Evolutionary conservation across 2,888 invertebrate species (phyloP), one percentile per base, ranked within the genome.

Genomic region (Scelioninae gen. 2): DNA sequence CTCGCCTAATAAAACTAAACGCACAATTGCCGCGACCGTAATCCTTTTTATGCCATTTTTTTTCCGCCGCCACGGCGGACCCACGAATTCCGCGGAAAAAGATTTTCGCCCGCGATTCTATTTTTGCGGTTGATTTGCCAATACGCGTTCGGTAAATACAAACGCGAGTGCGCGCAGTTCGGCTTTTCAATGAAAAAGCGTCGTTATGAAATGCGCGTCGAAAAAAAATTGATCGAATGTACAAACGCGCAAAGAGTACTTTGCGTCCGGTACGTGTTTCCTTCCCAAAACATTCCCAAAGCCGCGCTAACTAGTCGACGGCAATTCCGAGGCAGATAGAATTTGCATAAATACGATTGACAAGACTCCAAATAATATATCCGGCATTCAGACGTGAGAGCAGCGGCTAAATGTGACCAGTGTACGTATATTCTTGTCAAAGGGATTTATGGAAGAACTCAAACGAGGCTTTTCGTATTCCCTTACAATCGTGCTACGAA

Each of bases 361-460:
- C 70, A 63, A 67, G 70, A 43, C 45, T 64, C 52, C 58, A 63
- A 75, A 73, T 75, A 73, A 75, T 73, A 70, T 71, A 70, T 75
- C 70, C 73, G 70, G 69, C 67, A 57, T 71, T 71, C 63, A 63
- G 68, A 70, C 65, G 70, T 58, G 70, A 70, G 73, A 63, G 65
- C 58, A 60, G 61, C 48, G 63, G 52, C 73, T 75, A 75, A 75
- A 73, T 73, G 75, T 67, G 75, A 64, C 75, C 73, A 52, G 61
- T 61, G 46, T 55, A 67, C 61, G 57, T 70, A 71, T 71, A 73
- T 64, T 68, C 55, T 61, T 70, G 60, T 75, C 73, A 67, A 73
- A 75, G 75, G 73, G 64, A 75, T 73, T 71, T 73, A 73, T 73
- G 73, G 75, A 67, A 71, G 52, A 71, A 73, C 63, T 73, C 70